These are phyloP conservation scores for Tachysurus fulvidraco DNA, from an alignment of 2,113 vertebrate species.

Conservation along the genomic window DNA sequence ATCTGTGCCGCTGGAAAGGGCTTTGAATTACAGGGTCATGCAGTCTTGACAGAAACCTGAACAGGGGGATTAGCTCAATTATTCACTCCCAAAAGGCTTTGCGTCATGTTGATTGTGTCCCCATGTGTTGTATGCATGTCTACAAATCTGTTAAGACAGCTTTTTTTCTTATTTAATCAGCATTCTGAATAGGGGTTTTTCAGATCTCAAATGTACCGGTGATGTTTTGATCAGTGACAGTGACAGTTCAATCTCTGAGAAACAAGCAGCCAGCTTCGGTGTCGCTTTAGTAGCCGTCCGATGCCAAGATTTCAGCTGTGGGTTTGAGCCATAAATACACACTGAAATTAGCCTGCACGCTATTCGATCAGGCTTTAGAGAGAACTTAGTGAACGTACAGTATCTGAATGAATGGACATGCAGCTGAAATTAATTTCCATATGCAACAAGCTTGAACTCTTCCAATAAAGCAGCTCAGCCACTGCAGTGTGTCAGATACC, in stretches of 20 bases:
- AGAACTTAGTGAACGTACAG: no score
- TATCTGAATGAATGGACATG: no score
- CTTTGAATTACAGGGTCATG: slow-evolving; percentile 1
- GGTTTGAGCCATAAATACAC: no score
- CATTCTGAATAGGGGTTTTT: not conserved
- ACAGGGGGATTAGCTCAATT: slow-evolving; percentile 48
- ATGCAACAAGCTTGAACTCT: not conserved
- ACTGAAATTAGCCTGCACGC: no score
- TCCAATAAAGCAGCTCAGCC: not conserved
- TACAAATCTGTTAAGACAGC: not conserved
- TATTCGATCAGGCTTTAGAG: no score
- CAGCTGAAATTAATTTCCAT: not conserved
- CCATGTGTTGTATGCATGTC: not conserved
- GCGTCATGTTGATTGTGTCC: slow-evolving; percentile 18
- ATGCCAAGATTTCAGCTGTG: not conserved
- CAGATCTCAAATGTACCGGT: not conserved
- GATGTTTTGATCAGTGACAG: no score
- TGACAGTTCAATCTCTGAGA: no score
- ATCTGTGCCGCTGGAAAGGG: not conserved
- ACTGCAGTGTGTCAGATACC: not conserved
- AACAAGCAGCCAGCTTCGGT: not conserved
- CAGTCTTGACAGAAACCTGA: slow-evolving; percentile 9
- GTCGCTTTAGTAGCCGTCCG: not conserved
- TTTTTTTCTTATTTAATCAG: not conserved
- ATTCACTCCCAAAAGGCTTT: slow-evolving; percentile 51